phyloP scores from a whole-genome alignment of 1,140 invertebrate genomes.

The Heterodera schachtii region DNA sequence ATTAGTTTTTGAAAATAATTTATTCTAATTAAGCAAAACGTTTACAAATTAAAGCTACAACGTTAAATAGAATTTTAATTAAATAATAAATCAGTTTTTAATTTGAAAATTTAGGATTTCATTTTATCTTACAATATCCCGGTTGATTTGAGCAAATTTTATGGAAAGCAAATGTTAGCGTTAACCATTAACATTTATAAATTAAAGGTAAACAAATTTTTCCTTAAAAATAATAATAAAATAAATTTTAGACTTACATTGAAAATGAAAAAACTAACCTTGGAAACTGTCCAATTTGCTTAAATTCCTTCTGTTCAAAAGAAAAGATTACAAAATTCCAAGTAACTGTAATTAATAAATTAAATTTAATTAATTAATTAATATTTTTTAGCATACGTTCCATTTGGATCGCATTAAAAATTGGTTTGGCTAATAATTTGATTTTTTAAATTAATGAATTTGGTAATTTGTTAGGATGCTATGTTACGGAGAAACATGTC shows the following conservation, averaged over 20 bases:
- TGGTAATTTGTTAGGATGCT: too few relatives aligned
- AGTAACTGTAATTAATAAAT: not conserved
- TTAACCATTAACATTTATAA: not conserved
- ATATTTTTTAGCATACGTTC: not conserved
- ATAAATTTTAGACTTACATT: not conserved
- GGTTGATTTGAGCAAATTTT: not conserved
- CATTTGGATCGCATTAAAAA: not conserved
- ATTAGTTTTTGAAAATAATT: too few relatives aligned
- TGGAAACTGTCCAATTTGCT: not conserved
- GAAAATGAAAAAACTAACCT: not conserved
- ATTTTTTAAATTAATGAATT: too few relatives aligned
- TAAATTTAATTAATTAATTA: not conserved
- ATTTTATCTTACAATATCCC: not conserved
- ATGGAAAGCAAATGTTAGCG: not conserved
- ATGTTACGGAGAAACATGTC: too few relatives aligned
- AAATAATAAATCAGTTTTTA: not conserved
- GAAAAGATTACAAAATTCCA: not conserved
- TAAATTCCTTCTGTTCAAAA: not conserved
- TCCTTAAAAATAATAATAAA: not conserved
- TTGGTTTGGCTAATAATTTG: too few relatives aligned
- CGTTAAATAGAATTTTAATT: too few relatives aligned
- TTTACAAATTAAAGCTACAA: too few relatives aligned
- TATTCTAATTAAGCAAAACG: too few relatives aligned
- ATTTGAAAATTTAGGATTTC: not conserved
- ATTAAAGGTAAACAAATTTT: not conserved